Conservation (phyloP, 1,140 invertebrate species). For the Euschistus heros region DNA sequence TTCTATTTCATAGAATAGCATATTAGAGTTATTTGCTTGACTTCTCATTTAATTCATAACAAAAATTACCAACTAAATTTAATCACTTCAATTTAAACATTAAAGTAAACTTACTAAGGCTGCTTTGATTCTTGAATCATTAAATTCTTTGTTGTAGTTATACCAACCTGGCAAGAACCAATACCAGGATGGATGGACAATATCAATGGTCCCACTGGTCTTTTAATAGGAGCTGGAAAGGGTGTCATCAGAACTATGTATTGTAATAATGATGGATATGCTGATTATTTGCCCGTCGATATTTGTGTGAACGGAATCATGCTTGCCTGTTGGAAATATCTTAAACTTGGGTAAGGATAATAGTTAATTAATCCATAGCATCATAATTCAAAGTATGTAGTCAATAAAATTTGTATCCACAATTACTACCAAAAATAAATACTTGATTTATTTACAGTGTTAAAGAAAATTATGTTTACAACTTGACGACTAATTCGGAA, state of each 20-base stretch:
- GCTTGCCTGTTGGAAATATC: constrained; percentile 48
- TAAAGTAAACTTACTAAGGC: neutral
- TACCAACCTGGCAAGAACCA: constrained; percentile 69
- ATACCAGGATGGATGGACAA: constrained; percentile 89
- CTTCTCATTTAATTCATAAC: too few relatives aligned
- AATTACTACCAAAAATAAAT: neutral
- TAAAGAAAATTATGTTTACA: constrained; percentile 28
- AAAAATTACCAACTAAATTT: too few relatives aligned
- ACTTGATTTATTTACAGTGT: constrained; percentile 26
- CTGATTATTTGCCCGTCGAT: constrained; percentile 81
- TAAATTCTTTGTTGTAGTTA: constrained; percentile 38
- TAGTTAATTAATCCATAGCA: constrained; percentile 25
- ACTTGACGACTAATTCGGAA: constrained; percentile 42
- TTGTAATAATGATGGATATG: constrained; percentile 60
- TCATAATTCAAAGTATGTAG: constrained; percentile 31
- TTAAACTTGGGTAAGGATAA: constrained; percentile 1
- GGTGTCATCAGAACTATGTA: constrained; percentile 77
- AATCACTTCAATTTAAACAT: too few relatives aligned
- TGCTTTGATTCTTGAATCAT: neutral
- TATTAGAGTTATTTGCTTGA: neutral
- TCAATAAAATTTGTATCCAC: neutral
- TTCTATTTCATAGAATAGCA: neutral
- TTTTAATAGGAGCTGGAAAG: constrained; percentile 68
- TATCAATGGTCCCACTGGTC: constrained; percentile 75
- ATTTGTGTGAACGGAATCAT: constrained; percentile 58